Evolutionary conservation across 2,113 vertebrate genomes (phyloP).

Genomic region (Salvator merianae): DNA sequence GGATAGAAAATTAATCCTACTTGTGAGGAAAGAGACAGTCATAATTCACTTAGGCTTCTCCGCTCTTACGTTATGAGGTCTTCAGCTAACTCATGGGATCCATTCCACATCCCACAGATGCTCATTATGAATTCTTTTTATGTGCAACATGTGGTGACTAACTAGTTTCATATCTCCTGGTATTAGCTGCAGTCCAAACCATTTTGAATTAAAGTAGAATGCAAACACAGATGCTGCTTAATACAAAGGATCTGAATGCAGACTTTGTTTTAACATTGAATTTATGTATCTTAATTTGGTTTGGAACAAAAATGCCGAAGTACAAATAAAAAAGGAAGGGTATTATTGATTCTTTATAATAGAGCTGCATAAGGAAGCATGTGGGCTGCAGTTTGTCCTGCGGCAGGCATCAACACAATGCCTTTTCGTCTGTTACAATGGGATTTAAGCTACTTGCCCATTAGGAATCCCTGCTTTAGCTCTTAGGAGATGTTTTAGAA

Average conservation of each 20-base stretch:
- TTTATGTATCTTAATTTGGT: conserved; percentile 66
- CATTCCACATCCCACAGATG: conserved; percentile 76
- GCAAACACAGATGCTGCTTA: conserved; percentile 75
- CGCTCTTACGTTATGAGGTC: conserved; percentile 73
- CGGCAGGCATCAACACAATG: background rate
- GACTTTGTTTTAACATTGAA: conserved; percentile 61
- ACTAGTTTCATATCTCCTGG: conserved; percentile 82
- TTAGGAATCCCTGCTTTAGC: background rate
- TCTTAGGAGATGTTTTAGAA: too few relatives aligned
- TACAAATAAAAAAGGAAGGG: conserved; percentile 46
- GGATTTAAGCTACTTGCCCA: background rate
- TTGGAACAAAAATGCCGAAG: conserved; percentile 44
- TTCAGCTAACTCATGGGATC: conserved; percentile 75
- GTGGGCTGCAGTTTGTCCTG: conserved; percentile 7
- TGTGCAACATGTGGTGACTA: conserved; percentile 83
- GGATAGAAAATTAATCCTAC: conserved; percentile 72
- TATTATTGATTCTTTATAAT: conserved; percentile 37
- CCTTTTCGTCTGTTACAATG: background rate
- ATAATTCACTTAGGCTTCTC: conserved; percentile 78
- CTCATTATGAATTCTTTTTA: conserved; percentile 83
- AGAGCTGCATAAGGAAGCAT: conserved; percentile 6
- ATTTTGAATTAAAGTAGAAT: conserved; percentile 79
- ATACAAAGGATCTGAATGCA: conserved; percentile 68
- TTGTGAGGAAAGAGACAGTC: conserved; percentile 68
- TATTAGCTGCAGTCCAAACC: conserved; percentile 81